Percentiles rank a stretch among this genome's conserved stretches.
Evolutionary conservation across 2,797 vertebrate genomes (phyloP).

Genomic region (Hoplostethus mediterraneus): DNA sequence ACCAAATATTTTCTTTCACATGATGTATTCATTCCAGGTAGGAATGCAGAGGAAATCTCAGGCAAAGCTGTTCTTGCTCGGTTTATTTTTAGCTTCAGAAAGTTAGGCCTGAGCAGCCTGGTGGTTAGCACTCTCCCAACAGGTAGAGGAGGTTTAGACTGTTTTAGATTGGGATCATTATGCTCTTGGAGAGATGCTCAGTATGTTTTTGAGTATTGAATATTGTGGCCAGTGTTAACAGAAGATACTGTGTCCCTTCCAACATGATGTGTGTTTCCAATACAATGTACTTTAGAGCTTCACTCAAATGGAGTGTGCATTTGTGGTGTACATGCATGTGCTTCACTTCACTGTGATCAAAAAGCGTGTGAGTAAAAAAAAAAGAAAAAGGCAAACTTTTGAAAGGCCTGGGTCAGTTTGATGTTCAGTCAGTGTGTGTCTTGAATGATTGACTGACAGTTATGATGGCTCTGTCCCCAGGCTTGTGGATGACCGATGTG

Average conservation of each 20-base stretch:
- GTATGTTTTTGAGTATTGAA: too few species aligned
- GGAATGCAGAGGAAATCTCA: conserved; percentile 10
- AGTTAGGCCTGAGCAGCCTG: too few species aligned
- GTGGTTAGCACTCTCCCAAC: background rate
- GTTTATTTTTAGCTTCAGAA: conserved; percentile 1
- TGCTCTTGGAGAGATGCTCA: too few species aligned
- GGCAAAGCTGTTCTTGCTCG: background rate
- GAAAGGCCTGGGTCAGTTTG: background rate
- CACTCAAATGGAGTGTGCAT: too few species aligned
- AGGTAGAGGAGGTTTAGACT: conserved; percentile 4
- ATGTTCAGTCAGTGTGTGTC: background rate
- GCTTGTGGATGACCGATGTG: conserved; percentile 97
- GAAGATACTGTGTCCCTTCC: too few species aligned
- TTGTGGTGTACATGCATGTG: too few species aligned
- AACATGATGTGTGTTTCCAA: too few species aligned
- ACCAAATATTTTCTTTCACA: background rate
- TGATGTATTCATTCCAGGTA: background rate
- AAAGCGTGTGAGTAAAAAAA: background rate
- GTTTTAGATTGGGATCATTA: background rate
- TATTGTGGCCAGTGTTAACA: too few species aligned
- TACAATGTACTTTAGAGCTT: too few species aligned
- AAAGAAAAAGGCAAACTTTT: background rate
- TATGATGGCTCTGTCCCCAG: conserved; percentile 78
- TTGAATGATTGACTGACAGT: conserved; percentile 14
- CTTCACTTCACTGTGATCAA: too few species aligned